phyloP scores from a whole-genome alignment of 2,797 vertebrate species.

The Sebastes vulpes region DNA sequence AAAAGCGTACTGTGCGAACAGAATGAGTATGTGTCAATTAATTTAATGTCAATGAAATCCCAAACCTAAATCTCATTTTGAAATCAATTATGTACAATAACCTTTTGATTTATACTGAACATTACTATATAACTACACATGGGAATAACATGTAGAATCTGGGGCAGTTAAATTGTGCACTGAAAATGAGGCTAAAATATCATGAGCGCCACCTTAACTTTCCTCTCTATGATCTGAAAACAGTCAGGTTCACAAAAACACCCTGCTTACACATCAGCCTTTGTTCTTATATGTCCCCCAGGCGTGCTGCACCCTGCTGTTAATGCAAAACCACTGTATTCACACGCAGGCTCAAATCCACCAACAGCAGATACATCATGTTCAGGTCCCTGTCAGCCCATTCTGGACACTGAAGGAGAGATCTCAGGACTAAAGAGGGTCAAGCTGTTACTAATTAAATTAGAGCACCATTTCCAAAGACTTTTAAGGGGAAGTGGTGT shows the following conservation, averaged over 20 bases:
- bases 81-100: background rate
- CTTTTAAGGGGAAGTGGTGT: constrained; percentile 30
- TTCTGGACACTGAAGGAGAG: background rate
- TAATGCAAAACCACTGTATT: constrained; percentile 51
- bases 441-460: constrained; percentile 46
- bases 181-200: background rate
- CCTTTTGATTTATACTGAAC: background rate
- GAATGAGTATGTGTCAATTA: background rate
- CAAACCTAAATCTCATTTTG: background rate
- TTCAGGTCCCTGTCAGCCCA: constrained; percentile 17
- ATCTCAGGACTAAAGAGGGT: constrained; percentile 13
- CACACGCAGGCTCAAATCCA: constrained; percentile 53
- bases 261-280: constrained; percentile 49
- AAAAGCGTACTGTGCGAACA: background rate
- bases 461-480: background rate
- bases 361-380: constrained; percentile 23
- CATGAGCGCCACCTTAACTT: background rate
- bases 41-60: background rate
- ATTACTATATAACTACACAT: background rate
- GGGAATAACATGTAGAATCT: background rate
- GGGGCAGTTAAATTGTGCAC: background rate
- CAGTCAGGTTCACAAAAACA: constrained; percentile 40
- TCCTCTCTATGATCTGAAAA: constrained; percentile 26
- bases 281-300: constrained; percentile 38
- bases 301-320: constrained; percentile 61